These are phyloP conservation scores for Penaeus indicus DNA, from an alignment of 1,140 invertebrate species.

Conservation along the genomic window DNA sequence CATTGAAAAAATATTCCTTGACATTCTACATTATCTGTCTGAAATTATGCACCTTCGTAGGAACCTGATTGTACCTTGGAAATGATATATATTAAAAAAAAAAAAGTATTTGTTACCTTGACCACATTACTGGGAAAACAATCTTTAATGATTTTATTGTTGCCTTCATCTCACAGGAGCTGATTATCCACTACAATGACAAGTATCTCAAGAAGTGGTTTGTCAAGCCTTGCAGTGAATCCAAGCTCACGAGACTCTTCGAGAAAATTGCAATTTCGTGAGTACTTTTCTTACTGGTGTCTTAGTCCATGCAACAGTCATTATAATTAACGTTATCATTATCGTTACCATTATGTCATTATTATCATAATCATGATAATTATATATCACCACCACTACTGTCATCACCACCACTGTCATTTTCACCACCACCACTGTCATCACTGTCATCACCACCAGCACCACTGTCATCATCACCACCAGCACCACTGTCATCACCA, in stretches of 20 bases:
- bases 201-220: slow-evolving; percentile 72
- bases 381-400: background rate
- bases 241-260: slow-evolving; percentile 69
- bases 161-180: slow-evolving; percentile 69
- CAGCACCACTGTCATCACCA: background rate
- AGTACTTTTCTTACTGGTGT: slow-evolving; percentile 60
- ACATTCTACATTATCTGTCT: too few relatives aligned
- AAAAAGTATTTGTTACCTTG: too few relatives aligned
- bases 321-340: too few relatives aligned
- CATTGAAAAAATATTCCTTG: too few relatives aligned
- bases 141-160: too few relatives aligned
- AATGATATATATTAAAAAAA: too few relatives aligned
- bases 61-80: too few relatives aligned
- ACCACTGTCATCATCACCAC: background rate
- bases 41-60: too few relatives aligned
- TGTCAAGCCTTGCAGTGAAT: slow-evolving; percentile 68
- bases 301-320: too few relatives aligned
- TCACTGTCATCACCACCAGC: background rate
- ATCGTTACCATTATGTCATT: too few relatives aligned
- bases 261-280: slow-evolving; percentile 70
- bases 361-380: too few relatives aligned
- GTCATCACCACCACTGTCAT: background rate
- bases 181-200: slow-evolving; percentile 71
- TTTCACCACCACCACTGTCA: background rate
- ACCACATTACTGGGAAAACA: too few relatives aligned